Conservation (phyloP, 2,888 invertebrate genomes). For the Rhagonycha fulva region DNA sequence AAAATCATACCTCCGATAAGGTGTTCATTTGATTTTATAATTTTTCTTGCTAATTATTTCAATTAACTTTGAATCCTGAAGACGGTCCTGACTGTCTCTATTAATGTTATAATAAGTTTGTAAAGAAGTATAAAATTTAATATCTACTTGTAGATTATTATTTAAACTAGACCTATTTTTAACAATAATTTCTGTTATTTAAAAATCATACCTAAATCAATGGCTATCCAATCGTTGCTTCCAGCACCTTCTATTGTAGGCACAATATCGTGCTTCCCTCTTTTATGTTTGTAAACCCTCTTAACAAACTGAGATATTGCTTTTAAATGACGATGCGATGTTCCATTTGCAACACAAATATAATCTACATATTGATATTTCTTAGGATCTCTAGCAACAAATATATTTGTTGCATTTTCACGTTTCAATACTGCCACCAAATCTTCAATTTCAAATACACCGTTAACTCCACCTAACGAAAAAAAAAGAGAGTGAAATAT, state of each 20-base stretch:
- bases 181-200: too few relatives aligned
- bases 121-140: too few relatives aligned
- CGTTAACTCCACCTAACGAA: constrained; percentile 72
- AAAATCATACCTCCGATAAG: constrained; percentile 67
- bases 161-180: too few relatives aligned
- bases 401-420: constrained; percentile 81
- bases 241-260: constrained; percentile 79
- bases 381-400: constrained; percentile 76
- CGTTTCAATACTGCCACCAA: constrained; percentile 73
- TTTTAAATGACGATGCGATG: constrained; percentile 73
- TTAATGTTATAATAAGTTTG: too few relatives aligned
- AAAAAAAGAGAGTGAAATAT: not conserved
- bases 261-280: constrained; percentile 62
- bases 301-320: constrained; percentile 77
- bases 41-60: too few relatives aligned
- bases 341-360: constrained; percentile 79
- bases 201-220: constrained; percentile 78
- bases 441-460: constrained; percentile 89
- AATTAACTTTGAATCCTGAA: too few relatives aligned
- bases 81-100: too few relatives aligned
- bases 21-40: too few relatives aligned
- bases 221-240: constrained; percentile 82
- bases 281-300: constrained; percentile 77
- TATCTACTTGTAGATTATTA: too few relatives aligned
- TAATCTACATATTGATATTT: constrained; percentile 82